phyloP scores from a whole-genome alignment of 2,113 vertebrate species.

The Lepus americanus region DNA sequence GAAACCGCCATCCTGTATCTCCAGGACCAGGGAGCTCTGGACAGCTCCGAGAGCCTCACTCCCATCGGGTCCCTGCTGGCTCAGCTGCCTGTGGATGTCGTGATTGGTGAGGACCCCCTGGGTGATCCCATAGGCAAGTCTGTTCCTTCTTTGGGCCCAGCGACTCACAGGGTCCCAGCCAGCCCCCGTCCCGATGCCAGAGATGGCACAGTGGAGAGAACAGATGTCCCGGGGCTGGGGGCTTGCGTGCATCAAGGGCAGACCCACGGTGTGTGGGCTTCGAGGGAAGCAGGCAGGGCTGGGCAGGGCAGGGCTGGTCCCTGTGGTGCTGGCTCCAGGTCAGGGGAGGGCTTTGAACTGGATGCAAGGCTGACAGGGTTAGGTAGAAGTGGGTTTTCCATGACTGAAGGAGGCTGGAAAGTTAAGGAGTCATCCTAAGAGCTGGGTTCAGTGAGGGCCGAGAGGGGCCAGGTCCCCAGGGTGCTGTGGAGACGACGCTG shows the following conservation, averaged over 20 bases:
- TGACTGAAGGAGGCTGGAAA: not conserved
- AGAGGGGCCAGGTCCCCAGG: not conserved
- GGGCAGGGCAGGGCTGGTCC: not conserved
- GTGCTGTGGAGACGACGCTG: rapidly evolving
- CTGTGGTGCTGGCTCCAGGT: not conserved
- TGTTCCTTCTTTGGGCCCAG: not conserved
- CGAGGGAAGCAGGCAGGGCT: not conserved
- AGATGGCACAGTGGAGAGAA: not conserved
- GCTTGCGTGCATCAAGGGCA: too few species aligned
- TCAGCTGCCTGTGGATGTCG: constrained; percentile 95
- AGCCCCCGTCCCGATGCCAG: not conserved
- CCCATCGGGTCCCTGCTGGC: constrained; percentile 93
- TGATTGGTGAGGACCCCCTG: constrained; percentile 90
- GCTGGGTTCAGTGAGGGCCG: too few species aligned
- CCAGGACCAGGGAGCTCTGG: constrained; percentile 93
- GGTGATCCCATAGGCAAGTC: rapidly evolving
- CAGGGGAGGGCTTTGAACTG: not conserved
- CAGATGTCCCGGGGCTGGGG: not conserved
- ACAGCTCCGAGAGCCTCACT: constrained; percentile 88
- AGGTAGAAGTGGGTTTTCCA: not conserved
- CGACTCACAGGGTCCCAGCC: not conserved
- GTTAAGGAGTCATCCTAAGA: not conserved
- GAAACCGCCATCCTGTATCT: constrained; percentile 93
- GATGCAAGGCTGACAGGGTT: not conserved
- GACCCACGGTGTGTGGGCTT: too few species aligned